Base-by-base conservation (phyloP, 2,113 vertebrate species). In the Athene cunicularia region DNA sequence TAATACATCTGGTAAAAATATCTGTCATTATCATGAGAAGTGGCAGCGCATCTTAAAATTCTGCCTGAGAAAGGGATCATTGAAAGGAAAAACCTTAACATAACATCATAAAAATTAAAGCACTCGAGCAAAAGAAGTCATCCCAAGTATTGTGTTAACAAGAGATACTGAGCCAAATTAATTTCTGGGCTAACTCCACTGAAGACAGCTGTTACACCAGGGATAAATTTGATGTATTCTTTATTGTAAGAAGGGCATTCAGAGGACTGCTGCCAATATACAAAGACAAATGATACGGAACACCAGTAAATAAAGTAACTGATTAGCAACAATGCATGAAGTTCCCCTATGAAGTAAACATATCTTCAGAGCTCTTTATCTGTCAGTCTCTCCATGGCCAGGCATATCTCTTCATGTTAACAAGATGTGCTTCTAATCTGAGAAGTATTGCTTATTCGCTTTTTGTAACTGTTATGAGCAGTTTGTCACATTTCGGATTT, bases 141-240 rank as follows among this genome's bases (percentile, higher is more conserved):
- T 80, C 81, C 50, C 49, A 86, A 93, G 56, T 60, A 90, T 50
- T 80, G 68, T 37, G 39, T 85, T 95, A 97, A 87, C 52, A 95
- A 58, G 39, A 88, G 43, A 70, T 60, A 70, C 41, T 50, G 83
- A 85, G 80, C 71, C 81, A 95, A 93, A 96, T 59, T 18, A 68
- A 88, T 86, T 88, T 50, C 53, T 88, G 68, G 32, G 35, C 47
- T 74, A 89, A 76, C n/a, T 93, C 52, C 39, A n/a, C 53, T 45
- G 47, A 86, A 87, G 70, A 82, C 75, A 91, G 76, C 56, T 74
- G 70, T 68, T 72, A 87, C 64, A 76, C 47, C 41, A 52, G 75
- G 56, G 68, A 89, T 60, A 76, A 68, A 87, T 66, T 50, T 79
- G 58, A 80, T 68, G 8, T 70, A 37, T 49, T 84, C 45, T 73